Base-by-base conservation (phyloP, 2,797 vertebrate species). In the Hephaestus fuliginosus region DNA sequence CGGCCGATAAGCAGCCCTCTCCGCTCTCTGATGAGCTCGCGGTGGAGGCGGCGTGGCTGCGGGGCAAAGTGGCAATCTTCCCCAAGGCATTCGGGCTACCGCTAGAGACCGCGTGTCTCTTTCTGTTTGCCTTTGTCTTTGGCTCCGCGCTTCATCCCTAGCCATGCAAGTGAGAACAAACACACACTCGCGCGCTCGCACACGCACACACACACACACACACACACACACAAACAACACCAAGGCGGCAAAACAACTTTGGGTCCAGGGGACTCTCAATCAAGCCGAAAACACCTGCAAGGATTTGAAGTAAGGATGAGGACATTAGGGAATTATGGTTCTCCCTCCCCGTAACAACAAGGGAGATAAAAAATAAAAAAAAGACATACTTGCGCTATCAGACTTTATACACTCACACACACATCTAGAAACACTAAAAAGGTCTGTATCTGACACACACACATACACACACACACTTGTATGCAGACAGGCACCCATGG, bases 261-360 rank as follows among this genome's bases (percentile, higher is more conserved):
- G 85, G 78, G 82, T 91, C 90, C 78, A 68, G 74, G 86, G 83
- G 80, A 84, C 84, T 88, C 82, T 89, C 84, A 93, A 90, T 89
- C 89, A 91, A 79, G 83, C 82, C 10, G 85, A 90, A 91, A 89
- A 83, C 82, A 92, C 92, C 91, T 92, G 90, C 88, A 85, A 89
- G 86, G 89, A 89, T 91, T 86, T 86, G 84, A 92, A 90, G 88
- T 84, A 74, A 85, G 83, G 78, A 84, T 64, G 90, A 92, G 86
- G 89, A 87, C 89, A 85, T 88, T 83, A 69, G 84, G 90, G 90
- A 91, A 86, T 90, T 74, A 67, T 78, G 68, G 85, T 28, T 62
- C 84, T 90, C 74, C 64, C 66, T 81, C 51, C 41, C 36, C 46
- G 7, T 28, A 65, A 89, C 30, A 84, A 85, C 73, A 84, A 82